phyloP scores from a whole-genome alignment of 92 coral and sea anemone species.

The Phymanthus crucifer region DNA sequence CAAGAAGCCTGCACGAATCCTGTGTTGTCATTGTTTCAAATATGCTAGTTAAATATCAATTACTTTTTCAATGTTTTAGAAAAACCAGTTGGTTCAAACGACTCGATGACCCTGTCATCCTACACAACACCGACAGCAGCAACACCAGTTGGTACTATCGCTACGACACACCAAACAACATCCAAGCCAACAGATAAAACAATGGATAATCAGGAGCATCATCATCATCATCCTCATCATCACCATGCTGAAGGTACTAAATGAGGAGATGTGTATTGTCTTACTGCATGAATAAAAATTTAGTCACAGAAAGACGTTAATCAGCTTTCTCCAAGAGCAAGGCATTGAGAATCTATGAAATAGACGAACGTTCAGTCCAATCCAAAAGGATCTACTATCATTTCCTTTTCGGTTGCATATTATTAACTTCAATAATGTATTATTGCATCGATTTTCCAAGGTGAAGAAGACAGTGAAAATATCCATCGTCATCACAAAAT shows the following conservation, averaged over 20 bases:
- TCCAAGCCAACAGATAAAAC: background rate
- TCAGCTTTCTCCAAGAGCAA: too few species aligned
- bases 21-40: background rate
- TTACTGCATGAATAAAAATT: too few species aligned
- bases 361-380: too few species aligned
- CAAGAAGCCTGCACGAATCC: too few species aligned
- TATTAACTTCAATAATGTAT: background rate
- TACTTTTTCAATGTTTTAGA: conserved; percentile 6
- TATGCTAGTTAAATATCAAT: background rate
- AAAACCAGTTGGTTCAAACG: background rate
- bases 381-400: too few species aligned
- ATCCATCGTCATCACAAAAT: conserved; percentile 6
- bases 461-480: background rate
- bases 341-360: too few species aligned
- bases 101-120: background rate
- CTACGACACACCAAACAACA: conserved; percentile 11
- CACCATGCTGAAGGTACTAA: background rate
- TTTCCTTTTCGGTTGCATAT: too few species aligned
- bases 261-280: too few species aligned
- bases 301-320: too few species aligned
- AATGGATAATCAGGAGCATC: conserved; percentile 10
- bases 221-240: conserved; percentile 9
- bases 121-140: conserved; percentile 5
- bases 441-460: background rate
- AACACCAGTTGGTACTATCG: background rate